A percentile compares a stretch with the other conserved stretches of the same genome.
Evolutionary conservation across 1,140 invertebrate species (phyloP).

Genomic region (Fopius arisanus): DNA sequence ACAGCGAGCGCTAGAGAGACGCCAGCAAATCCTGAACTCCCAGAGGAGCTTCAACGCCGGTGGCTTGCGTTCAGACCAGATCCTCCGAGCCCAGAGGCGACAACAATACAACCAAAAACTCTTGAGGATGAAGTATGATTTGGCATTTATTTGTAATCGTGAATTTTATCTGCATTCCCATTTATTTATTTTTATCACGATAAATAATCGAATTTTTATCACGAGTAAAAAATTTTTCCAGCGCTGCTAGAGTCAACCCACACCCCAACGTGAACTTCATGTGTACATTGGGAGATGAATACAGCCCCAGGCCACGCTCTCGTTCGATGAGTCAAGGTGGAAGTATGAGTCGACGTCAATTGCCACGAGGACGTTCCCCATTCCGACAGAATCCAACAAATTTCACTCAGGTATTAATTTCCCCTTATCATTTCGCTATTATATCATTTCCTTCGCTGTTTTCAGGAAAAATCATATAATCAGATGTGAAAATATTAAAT

Average conservation of each 20-base stretch:
- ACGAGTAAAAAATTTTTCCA: conserved; percentile 35
- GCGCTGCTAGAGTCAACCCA: conserved; percentile 42
- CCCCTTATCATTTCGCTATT: too few species aligned
- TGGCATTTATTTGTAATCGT: not conserved
- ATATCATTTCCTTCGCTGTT: too few species aligned
- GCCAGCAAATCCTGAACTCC: conserved; percentile 50
- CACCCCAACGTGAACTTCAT: conserved; percentile 51
- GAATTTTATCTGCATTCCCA: too few species aligned
- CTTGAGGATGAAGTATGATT: conserved; percentile 58
- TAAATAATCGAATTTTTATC: too few species aligned
- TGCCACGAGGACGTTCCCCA: conserved; percentile 53
- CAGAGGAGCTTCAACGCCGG: conserved; percentile 51
- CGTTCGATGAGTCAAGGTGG: conserved; percentile 38
- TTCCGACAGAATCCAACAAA: conserved; percentile 47
- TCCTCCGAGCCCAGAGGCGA: conserved; percentile 55
- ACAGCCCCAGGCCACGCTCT: conserved; percentile 36
- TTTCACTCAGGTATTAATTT: not conserved
- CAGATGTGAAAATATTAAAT: not conserved
- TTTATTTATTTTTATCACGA: too few species aligned
- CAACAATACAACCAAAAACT: conserved; percentile 59
- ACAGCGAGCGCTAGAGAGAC: conserved; percentile 46
- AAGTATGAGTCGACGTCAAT: conserved; percentile 36
- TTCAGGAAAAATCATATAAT: too few species aligned
- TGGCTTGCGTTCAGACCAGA: conserved; percentile 58
- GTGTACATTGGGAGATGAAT: conserved; percentile 48